Evolutionary conservation across 2,113 vertebrate species (phyloP), one percentile per base, ranked within the genome.

Genomic region (Rhegmatorhina hoffmannsi): DNA sequence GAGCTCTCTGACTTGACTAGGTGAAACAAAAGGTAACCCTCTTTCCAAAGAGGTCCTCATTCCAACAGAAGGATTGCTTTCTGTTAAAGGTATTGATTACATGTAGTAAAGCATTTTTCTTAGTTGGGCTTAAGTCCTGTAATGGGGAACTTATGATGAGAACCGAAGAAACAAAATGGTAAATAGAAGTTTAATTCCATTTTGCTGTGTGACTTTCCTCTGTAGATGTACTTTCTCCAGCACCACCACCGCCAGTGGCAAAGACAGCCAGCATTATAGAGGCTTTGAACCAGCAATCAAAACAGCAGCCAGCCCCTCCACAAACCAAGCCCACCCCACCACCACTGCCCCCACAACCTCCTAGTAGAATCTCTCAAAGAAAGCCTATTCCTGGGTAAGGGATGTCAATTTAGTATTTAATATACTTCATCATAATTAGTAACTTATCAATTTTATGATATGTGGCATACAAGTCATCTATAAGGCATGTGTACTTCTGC

Each of bases 231-330:
- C 97, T 98, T 80, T 98, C 97, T 74, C 87, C 98, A 58, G 97
- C 97, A 10, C 97, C 98, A 36, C 97, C 98, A 5, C 97, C 98
- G 96, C 97, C 98, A 3, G 97, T 98, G 63, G 97, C 98, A 24
- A 99, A 99, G 97, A 97, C 98, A 17, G 96, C 98, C 80, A 97
- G 98, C 44, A 95, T 98, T 78, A 98, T 99, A 58, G 99, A 99
- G 89, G 97, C 98, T 55, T 92, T 99, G 97, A 98, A 67, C 96
- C 97, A 98, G 83, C 98, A 99, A 72, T 95, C 98, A 10, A 99
- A 99, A 97, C 96, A 97, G 33, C 97, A 96, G 26, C 90, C 98
- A 4, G 80, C 97, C 62, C 63, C 68, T 80, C 93, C 90, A 3
- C 97, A 97, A 59, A 86, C 94, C 77, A 98, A 98, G 55, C 94